Percentiles rank a stretch among this genome's conserved stretches.
phyloP scores from a whole-genome alignment of 2,113 vertebrate species.

The Xyliphius kryptos region DNA sequence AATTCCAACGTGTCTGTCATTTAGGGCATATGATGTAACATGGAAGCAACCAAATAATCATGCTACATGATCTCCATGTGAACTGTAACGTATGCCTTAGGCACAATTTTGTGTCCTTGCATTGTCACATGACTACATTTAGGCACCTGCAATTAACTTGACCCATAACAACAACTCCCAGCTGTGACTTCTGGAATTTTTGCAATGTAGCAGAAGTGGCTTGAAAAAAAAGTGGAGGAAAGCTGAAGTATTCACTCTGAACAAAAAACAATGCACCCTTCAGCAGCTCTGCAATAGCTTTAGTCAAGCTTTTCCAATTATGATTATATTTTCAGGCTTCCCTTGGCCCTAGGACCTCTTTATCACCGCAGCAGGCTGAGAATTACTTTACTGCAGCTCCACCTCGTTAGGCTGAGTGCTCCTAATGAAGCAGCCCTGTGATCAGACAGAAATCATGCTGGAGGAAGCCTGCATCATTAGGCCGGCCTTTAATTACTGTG shows the following conservation, averaged over 20 bases:
- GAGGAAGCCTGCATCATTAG: slow-evolving; percentile 98
- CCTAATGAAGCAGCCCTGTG: slow-evolving; percentile 99
- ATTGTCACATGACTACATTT: too few relatives aligned
- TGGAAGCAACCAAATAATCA: too few relatives aligned
- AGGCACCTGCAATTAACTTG: too few relatives aligned
- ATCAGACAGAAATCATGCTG: slow-evolving; percentile 99
- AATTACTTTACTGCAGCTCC: slow-evolving; percentile 99
- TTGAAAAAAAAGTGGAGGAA: slow-evolving; percentile 15
- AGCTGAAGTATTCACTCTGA: slow-evolving; percentile 61
- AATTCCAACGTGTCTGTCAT: too few relatives aligned
- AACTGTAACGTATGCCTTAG: too few relatives aligned
- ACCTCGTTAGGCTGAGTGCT: slow-evolving; percentile 99
- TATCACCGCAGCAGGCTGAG: slow-evolving; percentile 95
- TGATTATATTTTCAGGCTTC: slow-evolving; percentile 90
- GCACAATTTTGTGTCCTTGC: too few relatives aligned
- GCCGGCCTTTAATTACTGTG: slow-evolving; percentile 98
- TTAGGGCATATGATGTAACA: too few relatives aligned
- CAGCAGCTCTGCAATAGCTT: slow-evolving; percentile 89
- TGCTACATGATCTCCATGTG: too few relatives aligned
- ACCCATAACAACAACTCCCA: slow-evolving; percentile 67
- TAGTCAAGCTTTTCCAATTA: slow-evolving; percentile 90
- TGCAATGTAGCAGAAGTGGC: slow-evolving; percentile 47
- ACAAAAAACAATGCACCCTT: slow-evolving; percentile 73
- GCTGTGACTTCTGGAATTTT: slow-evolving; percentile 74
- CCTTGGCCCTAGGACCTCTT: slow-evolving; percentile 89